These are phyloP conservation scores for Apaloderma vittatum DNA, from an alignment of 2,113 vertebrate genomes.

Conservation along the genomic window DNA sequence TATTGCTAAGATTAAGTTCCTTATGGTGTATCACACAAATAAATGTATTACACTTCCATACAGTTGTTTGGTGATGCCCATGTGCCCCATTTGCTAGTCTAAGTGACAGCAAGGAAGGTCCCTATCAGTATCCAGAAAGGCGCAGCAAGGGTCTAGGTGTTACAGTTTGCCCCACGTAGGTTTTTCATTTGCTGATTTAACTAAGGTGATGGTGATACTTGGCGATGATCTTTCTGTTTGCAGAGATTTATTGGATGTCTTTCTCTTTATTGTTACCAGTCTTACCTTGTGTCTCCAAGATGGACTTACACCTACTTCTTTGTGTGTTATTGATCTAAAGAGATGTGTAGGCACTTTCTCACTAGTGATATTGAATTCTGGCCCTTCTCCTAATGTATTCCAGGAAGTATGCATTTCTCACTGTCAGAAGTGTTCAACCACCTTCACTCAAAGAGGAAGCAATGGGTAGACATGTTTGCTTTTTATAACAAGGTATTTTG, in stretches of 20 bases:
- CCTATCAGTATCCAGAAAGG: neutral
- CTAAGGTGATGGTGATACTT: neutral
- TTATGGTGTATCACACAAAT: neutral
- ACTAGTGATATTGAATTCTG: neutral
- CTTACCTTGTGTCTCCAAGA: neutral
- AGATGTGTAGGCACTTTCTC: constrained; percentile 17
- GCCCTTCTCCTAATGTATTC: constrained; percentile 12
- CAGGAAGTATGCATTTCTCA: constrained; percentile 19
- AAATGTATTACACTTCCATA: neutral
- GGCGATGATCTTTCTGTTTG: neutral
- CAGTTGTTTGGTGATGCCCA: neutral
- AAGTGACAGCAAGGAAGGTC: neutral
- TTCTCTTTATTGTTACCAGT: neutral
- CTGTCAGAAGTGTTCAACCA: neutral
- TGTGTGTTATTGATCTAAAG: neutral
- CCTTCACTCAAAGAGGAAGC: neutral
- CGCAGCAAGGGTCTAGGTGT: neutral
- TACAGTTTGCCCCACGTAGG: neutral
- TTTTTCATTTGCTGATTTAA: neutral
- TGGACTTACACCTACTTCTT: neutral
- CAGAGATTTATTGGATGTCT: neutral
- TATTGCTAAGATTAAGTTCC: neutral
- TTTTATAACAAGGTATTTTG: neutral
- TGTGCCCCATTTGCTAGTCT: neutral
- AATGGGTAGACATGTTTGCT: neutral